Percentiles rank a stretch among this genome's conserved stretches.
Evolutionary conservation across 2,113 vertebrate genomes (phyloP).

Genomic region (Hiodon tergisus): DNA sequence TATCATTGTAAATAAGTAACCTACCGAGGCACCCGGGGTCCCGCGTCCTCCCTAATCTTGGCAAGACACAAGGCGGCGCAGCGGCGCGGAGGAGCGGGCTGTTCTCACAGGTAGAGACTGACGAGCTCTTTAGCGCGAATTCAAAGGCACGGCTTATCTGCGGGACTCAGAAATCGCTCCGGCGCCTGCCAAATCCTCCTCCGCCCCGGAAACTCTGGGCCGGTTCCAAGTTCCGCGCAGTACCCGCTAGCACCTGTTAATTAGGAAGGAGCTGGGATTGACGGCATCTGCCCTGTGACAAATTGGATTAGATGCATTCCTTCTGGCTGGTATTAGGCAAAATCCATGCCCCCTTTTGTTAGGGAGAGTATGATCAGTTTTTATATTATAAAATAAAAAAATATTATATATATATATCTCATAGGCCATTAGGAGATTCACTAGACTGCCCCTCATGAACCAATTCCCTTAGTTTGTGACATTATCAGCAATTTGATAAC

Average conservation of each 20-base stretch:
- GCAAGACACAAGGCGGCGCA: constrained; percentile 57
- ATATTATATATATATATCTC: no score
- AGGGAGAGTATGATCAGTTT: constrained; percentile 46
- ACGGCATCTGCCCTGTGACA: constrained; percentile 58
- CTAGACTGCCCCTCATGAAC: constrained; percentile 25
- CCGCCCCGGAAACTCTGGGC: constrained; percentile 44
- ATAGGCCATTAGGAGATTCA: constrained; percentile 40
- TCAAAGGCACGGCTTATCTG: constrained; percentile 66
- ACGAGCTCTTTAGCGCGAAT: constrained; percentile 66
- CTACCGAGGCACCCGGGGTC: constrained; percentile 57
- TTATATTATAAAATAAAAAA: constrained; percentile 51
- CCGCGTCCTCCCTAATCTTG: constrained; percentile 60
- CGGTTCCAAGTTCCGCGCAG: constrained; percentile 47
- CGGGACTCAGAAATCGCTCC: constrained; percentile 65
- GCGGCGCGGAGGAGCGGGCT: constrained; percentile 47
- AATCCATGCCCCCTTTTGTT: constrained; percentile 48
- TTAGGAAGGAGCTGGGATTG: constrained; percentile 62
- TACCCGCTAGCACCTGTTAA: constrained; percentile 57
- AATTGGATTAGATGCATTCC: constrained; percentile 64
- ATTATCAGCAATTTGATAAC: not conserved
- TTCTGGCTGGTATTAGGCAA: constrained; percentile 59
- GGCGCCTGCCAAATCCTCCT: constrained; percentile 35
- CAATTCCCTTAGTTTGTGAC: not conserved
- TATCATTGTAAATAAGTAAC: constrained; percentile 65
- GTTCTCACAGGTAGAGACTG: constrained; percentile 60